Evolutionary conservation across 2,113 vertebrate genomes (phyloP).

Genomic region (Penelope pileata): DNA sequence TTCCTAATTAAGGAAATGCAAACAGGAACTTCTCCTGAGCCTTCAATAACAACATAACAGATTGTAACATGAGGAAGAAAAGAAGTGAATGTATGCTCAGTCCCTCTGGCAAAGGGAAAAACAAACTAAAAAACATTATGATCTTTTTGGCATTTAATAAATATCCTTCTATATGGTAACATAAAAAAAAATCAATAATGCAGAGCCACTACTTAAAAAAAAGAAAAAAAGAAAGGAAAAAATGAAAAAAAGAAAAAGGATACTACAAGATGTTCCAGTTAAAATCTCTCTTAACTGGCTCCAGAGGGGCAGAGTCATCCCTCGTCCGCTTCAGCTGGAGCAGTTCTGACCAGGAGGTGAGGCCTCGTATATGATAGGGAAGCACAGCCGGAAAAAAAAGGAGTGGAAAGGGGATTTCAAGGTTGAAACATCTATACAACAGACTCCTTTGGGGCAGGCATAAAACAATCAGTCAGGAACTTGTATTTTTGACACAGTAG

Average conservation of each 20-base stretch:
- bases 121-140: neutral
- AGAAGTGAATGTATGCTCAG: neutral
- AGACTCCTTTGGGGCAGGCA: neutral
- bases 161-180: neutral
- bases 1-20: constrained; percentile 39
- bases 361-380: neutral
- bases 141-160: constrained; percentile 37
- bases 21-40: neutral
- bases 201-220: neutral
- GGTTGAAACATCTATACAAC: neutral
- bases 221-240: neutral
- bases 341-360: constrained; percentile 33
- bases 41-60: neutral
- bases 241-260: neutral
- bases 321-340: neutral
- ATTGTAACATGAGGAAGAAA: neutral
- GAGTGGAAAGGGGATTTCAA: constrained; percentile 25
- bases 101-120: constrained; percentile 26
- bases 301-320: constrained; percentile 41
- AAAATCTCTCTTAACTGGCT: constrained; percentile 54
- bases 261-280: neutral
- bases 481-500: neutral
- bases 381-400: neutral
- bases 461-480: constrained; percentile 10
- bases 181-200: constrained; percentile 53